These are phyloP conservation scores for Oreochromis tanganicae DNA, from an alignment of 2,113 vertebrate species.

Conservation along the genomic window DNA sequence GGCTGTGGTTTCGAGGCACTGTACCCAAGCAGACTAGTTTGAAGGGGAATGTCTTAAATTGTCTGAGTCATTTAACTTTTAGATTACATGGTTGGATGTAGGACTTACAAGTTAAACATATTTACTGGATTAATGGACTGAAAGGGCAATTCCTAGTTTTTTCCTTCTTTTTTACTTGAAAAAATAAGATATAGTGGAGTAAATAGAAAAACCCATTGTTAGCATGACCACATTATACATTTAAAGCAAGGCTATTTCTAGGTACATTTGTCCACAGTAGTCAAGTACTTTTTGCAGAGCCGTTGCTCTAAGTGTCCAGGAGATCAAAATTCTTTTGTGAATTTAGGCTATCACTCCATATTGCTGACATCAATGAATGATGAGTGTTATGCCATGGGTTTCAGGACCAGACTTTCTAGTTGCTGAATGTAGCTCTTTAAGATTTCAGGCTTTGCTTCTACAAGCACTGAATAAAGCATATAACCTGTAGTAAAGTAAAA, in stretches of 20 bases:
- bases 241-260: neutral
- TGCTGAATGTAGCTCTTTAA: neutral
- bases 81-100: neutral
- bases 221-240: neutral
- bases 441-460: neutral
- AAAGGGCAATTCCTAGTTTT: neutral
- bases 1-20: neutral
- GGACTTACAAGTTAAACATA: neutral
- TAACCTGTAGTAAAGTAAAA: neutral
- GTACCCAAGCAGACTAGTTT: neutral
- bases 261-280: neutral
- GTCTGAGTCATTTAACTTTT: neutral
- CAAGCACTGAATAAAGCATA: neutral
- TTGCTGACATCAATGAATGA: neutral
- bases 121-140: neutral
- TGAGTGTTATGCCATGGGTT: neutral
- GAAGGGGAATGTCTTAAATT: neutral
- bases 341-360: too few relatives aligned
- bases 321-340: neutral
- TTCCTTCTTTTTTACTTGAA: neutral
- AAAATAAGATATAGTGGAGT: neutral
- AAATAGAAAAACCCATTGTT: neutral
- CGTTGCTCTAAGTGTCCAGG: neutral
- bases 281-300: neutral
- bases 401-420: neutral